phyloP scores from a whole-genome alignment of 2,113 vertebrate species.

The Forbesichthys papilliferus region DNA sequence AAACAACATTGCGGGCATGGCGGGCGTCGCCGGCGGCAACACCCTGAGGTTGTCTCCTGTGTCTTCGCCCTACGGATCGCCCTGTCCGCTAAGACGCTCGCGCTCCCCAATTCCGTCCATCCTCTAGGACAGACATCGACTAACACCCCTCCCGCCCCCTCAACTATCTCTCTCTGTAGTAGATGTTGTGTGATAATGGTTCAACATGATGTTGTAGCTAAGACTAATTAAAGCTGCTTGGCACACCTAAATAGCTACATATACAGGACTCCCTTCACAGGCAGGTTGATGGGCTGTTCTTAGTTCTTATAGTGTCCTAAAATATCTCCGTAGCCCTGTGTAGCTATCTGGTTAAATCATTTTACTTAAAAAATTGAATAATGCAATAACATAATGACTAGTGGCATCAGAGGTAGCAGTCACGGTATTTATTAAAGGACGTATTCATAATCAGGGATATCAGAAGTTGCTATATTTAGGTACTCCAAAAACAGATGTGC shows the following conservation, averaged over 20 bases:
- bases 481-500: slow-evolving; percentile 73
- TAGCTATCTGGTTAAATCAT: slow-evolving; percentile 63
- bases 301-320: slow-evolving; percentile 40
- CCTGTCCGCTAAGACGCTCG: slow-evolving; percentile 90
- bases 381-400: slow-evolving; percentile 82
- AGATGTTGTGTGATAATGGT: slow-evolving; percentile 72
- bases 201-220: slow-evolving; percentile 59
- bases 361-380: slow-evolving; percentile 19
- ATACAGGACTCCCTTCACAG: slow-evolving; percentile 1
- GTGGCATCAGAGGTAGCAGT: slow-evolving; percentile 75
- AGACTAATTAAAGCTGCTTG: slow-evolving; percentile 48
- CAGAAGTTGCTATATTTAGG: slow-evolving; percentile 75
- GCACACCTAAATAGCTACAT: slow-evolving; percentile 13
- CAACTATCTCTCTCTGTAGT: slow-evolving; percentile 30
- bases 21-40: slow-evolving; percentile 81
- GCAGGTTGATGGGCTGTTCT: slow-evolving; percentile 63
- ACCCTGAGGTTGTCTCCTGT: slow-evolving; percentile 92
- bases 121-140: slow-evolving; percentile 74
- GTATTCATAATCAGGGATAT: slow-evolving; percentile 84
- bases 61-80: slow-evolving; percentile 92
- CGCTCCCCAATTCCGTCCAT: slow-evolving; percentile 94
- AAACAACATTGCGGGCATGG: slow-evolving; percentile 96
- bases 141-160: not conserved
- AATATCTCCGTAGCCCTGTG: slow-evolving; percentile 45
- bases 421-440: slow-evolving; percentile 70